A percentile compares a stretch with the other conserved stretches of the same genome.
These are phyloP conservation scores for Bradypodion pumilum DNA, from an alignment of 2,797 vertebrate genomes.

Conservation along the genomic window DNA sequence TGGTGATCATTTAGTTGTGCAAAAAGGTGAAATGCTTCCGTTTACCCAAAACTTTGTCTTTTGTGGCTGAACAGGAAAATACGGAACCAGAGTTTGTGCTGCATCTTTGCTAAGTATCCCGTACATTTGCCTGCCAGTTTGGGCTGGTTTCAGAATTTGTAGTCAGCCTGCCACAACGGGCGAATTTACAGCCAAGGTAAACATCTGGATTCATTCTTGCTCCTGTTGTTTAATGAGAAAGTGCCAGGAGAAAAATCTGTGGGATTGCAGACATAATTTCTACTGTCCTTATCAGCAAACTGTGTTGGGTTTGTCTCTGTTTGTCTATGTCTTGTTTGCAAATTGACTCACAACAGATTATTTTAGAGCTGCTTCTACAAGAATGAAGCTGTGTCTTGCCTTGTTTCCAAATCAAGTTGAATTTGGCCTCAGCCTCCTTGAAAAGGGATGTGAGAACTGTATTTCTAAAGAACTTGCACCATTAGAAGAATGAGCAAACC, in stretches of 20 bases:
- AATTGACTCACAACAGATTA: not conserved
- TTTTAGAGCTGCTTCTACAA: not conserved
- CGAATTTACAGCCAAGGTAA: constrained; percentile 76
- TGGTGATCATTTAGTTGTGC: not conserved
- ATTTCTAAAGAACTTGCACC: too few species aligned
- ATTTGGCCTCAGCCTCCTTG: too few species aligned
- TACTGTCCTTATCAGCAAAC: not conserved
- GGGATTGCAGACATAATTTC: not conserved
- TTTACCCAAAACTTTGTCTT: not conserved
- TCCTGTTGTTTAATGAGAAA: not conserved
- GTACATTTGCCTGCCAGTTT: constrained; percentile 85
- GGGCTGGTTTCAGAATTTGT: constrained; percentile 89
- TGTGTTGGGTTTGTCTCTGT: not conserved
- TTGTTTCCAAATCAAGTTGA: not conserved
- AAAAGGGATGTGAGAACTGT: too few species aligned
- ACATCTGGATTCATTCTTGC: not conserved
- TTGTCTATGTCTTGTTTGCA: not conserved
- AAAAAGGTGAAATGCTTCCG: not conserved
- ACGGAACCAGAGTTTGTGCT: constrained; percentile 80
- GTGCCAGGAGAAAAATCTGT: not conserved
- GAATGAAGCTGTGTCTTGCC: not conserved
- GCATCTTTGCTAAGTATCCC: constrained; percentile 83
- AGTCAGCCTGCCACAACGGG: constrained; percentile 77
- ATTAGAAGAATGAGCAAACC: too few species aligned
- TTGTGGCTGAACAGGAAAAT: constrained; percentile 82